Conservation (phyloP, 2,888 invertebrate species). For the Crioceris asparagi region DNA sequence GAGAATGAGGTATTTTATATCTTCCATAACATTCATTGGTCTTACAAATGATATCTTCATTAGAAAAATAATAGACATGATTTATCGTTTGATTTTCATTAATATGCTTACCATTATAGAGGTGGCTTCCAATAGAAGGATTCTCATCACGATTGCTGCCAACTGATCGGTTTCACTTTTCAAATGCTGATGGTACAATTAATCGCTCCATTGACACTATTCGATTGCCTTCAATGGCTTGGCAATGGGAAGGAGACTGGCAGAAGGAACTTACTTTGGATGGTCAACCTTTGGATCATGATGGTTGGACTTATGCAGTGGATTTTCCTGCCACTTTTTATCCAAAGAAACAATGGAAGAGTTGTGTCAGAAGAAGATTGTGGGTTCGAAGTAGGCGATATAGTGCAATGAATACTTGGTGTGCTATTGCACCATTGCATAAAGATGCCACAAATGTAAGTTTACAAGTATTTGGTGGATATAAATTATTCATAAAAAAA, state of each 20-base stretch:
- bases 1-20: conserved; percentile 65
- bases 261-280: conserved; percentile 68
- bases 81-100: conserved; percentile 7
- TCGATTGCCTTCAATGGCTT: conserved; percentile 82
- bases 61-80: too few species aligned
- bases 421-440: conserved; percentile 78
- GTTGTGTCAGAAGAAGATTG: conserved; percentile 78
- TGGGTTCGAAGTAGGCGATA: conserved; percentile 84
- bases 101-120: conserved; percentile 35
- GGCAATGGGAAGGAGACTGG: conserved; percentile 97
- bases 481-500: too few species aligned
- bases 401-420: conserved; percentile 86
- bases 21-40: not conserved
- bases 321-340: conserved; percentile 82
- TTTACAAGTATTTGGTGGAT: conserved; percentile 5
- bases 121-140: conserved; percentile 86
- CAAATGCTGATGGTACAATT: conserved; percentile 70
- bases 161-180: conserved; percentile 80
- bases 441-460: conserved; percentile 71
- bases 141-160: conserved; percentile 75
- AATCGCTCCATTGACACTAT: conserved; percentile 73
- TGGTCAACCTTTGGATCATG: conserved; percentile 78
- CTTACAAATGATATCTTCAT: not conserved
- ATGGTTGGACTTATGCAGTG: conserved; percentile 89
- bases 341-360: conserved; percentile 76